These are phyloP conservation scores for Cyanistes caeruleus DNA, from an alignment of 2,113 vertebrate genomes.

Conservation along the genomic window DNA sequence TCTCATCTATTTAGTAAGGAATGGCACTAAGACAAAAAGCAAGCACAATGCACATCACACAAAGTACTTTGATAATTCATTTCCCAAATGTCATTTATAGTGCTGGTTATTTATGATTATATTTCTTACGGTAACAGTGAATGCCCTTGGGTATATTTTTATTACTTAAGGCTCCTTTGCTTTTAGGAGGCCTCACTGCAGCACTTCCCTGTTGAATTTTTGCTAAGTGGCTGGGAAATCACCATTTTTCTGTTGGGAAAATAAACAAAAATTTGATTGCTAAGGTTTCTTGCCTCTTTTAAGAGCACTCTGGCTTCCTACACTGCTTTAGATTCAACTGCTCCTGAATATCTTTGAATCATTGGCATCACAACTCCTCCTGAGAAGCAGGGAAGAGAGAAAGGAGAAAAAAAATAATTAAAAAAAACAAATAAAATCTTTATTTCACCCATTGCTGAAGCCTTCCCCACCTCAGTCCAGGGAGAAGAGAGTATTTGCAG, in stretches of 20 bases:
- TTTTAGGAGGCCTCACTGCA: background rate
- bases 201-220: background rate
- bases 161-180: background rate
- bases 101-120: background rate
- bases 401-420: background rate
- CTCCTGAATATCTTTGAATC: background rate
- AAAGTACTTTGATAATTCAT: background rate
- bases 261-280: background rate
- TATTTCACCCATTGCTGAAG: background rate
- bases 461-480: background rate
- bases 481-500: background rate
- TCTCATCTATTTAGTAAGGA: background rate
- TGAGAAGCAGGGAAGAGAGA: rapidly evolving
- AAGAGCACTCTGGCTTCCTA: background rate
- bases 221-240: background rate
- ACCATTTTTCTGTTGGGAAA: background rate
- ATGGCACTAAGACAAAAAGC: background rate
- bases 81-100: background rate
- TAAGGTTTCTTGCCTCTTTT: background rate
- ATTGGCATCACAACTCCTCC: background rate
- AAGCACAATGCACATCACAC: background rate
- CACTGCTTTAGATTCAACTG: background rate
- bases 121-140: background rate
- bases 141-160: background rate
- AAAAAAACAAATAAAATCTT: background rate